phyloP scores from a whole-genome alignment of 2,113 vertebrate species.

The Oncorhynchus kisutch region DNA sequence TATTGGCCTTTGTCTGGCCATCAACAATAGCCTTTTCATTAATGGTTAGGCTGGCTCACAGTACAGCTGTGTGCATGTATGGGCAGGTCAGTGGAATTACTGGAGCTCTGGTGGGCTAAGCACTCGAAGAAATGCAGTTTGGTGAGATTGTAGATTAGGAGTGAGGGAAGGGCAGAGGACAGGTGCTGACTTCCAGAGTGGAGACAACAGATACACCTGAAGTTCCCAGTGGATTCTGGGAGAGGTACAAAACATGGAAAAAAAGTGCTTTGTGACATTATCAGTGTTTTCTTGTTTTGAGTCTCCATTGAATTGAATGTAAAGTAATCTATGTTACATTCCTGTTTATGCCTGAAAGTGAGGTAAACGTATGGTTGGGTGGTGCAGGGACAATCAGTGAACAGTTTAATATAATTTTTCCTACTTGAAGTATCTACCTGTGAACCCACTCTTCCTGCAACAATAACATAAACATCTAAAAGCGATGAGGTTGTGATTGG shows the following conservation, averaged over 20 bases:
- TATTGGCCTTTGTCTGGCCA: conserved; percentile 65
- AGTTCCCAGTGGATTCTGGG: conserved; percentile 27
- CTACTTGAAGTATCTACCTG: conserved; percentile 28
- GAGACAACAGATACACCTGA: conserved; percentile 54
- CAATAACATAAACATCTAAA: conserved; percentile 42
- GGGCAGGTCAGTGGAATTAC: conserved; percentile 71
- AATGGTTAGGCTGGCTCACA: conserved; percentile 58
- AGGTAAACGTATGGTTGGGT: background rate
- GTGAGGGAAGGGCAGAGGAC: conserved; percentile 32
- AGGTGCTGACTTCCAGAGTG: conserved; percentile 50
- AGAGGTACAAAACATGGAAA: conserved; percentile 13
- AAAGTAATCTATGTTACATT: background rate
- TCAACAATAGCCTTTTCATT: conserved; percentile 68
- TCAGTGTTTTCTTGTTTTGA: background rate
- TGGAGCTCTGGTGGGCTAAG: conserved; percentile 72
- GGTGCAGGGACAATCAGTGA: conserved; percentile 28
- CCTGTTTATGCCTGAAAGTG: background rate
- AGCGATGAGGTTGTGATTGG: conserved; percentile 54
- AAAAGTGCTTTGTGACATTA: background rate
- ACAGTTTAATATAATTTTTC: conserved; percentile 18
- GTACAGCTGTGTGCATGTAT: conserved; percentile 67
- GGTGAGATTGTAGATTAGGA: conserved; percentile 73
- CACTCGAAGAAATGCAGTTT: conserved; percentile 73
- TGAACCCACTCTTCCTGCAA: conserved; percentile 39
- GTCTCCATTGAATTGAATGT: background rate